These are phyloP conservation scores for Probaryconus sp. DNA, from an alignment of 1,140 invertebrate species.

Conservation along the genomic window DNA sequence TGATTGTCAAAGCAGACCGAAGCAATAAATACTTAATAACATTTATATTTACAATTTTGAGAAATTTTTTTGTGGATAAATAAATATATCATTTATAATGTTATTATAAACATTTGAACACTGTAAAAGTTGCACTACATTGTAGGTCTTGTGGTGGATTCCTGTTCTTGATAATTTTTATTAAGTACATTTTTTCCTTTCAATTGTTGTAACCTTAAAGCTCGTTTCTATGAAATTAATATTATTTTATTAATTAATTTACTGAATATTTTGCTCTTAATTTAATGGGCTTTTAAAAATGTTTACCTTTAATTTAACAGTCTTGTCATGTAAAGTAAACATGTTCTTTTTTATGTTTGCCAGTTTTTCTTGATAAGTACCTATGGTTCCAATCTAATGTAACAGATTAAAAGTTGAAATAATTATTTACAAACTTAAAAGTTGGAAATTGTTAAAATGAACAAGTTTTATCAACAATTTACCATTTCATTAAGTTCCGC, in stretches of 20 bases:
- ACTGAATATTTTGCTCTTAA: background rate
- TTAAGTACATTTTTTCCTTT: conserved; percentile 73
- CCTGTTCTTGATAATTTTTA: conserved; percentile 70
- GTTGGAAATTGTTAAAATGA: conserved; percentile 11
- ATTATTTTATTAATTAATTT: conserved; percentile 2
- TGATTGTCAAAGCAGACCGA: conserved; percentile 15
- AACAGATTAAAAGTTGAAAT: conserved; percentile 27
- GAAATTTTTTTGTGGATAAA: conserved; percentile 15
- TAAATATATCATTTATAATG: conserved; percentile 23
- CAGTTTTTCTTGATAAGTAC: conserved; percentile 72
- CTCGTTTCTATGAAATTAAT: conserved; percentile 69
- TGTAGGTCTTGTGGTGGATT: conserved; percentile 21
- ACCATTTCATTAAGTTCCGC: conserved; percentile 72
- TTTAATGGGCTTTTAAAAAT: conserved; percentile 10
- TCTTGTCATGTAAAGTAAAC: conserved; percentile 70
- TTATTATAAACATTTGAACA: conserved; percentile 6
- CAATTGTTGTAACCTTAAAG: conserved; percentile 70
- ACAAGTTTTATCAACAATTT: no score
- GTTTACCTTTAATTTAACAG: conserved; percentile 73
- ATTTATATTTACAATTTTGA: conserved; percentile 15
- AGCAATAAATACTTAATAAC: conserved; percentile 8
- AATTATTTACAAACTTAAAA: background rate
- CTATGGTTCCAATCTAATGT: conserved; percentile 68
- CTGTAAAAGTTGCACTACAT: background rate
- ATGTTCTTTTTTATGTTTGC: conserved; percentile 73